Evolutionary conservation across 2,797 vertebrate genomes (phyloP).

Genomic region (Pogoniulus pusillus): DNA sequence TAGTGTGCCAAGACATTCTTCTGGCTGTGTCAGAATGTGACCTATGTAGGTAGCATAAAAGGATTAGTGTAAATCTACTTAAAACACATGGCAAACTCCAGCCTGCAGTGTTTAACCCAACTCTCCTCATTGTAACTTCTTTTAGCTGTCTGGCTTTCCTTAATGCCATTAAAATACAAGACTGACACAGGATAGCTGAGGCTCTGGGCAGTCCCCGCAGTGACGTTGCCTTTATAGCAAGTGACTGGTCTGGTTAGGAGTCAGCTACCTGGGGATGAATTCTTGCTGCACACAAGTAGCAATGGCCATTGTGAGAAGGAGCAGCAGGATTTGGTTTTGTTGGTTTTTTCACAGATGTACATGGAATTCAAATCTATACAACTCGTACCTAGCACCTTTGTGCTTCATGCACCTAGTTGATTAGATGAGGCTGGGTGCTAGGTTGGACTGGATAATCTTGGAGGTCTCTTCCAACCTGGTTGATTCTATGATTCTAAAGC

Average conservation of each 20-base stretch:
- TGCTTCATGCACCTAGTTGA: background rate
- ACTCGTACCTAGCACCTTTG: background rate
- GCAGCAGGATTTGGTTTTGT: background rate
- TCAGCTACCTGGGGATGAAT: background rate
- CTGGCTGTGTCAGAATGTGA: too few species aligned
- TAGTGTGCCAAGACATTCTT: background rate
- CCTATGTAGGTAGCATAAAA: background rate
- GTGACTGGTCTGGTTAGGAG: background rate
- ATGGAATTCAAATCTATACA: background rate
- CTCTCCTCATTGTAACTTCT: constrained; percentile 1
- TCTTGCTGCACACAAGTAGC: background rate
- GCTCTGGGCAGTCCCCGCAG: background rate
- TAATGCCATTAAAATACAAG: background rate
- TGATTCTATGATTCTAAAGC: too few species aligned
- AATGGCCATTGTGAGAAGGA: background rate
- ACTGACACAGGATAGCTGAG: background rate
- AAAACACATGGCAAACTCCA: constrained; percentile 11
- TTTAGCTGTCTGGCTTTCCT: background rate
- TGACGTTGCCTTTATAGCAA: background rate
- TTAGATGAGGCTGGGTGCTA: too few species aligned
- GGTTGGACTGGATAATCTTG: too few species aligned
- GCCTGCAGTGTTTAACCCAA: background rate
- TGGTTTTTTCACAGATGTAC: background rate
- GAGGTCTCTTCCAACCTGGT: too few species aligned
- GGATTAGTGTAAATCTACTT: background rate